phyloP scores from a whole-genome alignment of 2,113 vertebrate species.

The Actenoides lindsayi region DNA sequence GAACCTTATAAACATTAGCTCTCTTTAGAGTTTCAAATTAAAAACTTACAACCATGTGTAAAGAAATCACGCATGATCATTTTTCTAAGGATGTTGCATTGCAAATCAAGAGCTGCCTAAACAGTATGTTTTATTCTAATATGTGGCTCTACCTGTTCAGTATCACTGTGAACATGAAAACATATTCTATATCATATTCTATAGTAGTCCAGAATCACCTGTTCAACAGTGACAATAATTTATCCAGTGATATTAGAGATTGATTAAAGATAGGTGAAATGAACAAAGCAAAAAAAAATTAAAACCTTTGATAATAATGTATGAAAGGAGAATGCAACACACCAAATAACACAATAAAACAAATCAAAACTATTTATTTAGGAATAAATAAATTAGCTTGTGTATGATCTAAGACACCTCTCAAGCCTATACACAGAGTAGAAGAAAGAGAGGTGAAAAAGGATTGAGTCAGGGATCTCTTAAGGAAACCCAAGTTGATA shows the following conservation, averaged over 20 bases:
- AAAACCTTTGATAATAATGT: background rate
- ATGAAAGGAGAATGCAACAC: background rate
- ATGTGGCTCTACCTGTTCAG: background rate
- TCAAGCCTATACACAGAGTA: background rate
- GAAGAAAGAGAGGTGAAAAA: background rate
- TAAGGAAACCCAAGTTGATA: background rate
- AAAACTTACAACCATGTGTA: background rate
- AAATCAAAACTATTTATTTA: background rate
- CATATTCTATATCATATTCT: background rate
- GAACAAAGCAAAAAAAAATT: background rate
- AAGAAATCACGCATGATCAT: background rate
- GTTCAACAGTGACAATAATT: background rate
- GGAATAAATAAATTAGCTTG: background rate
- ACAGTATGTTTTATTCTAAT: background rate
- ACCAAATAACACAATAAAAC: background rate
- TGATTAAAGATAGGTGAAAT: background rate
- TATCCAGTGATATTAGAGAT: background rate
- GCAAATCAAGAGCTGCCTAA: background rate
- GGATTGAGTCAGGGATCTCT: background rate
- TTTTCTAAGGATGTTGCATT: background rate
- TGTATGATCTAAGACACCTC: background rate
- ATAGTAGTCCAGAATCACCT: background rate
- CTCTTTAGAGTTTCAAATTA: background rate
- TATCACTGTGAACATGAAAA: background rate
- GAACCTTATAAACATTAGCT: background rate